Evolutionary conservation across 2,888 invertebrate species (phyloP).

Genomic region (Drosophila prolongata): DNA sequence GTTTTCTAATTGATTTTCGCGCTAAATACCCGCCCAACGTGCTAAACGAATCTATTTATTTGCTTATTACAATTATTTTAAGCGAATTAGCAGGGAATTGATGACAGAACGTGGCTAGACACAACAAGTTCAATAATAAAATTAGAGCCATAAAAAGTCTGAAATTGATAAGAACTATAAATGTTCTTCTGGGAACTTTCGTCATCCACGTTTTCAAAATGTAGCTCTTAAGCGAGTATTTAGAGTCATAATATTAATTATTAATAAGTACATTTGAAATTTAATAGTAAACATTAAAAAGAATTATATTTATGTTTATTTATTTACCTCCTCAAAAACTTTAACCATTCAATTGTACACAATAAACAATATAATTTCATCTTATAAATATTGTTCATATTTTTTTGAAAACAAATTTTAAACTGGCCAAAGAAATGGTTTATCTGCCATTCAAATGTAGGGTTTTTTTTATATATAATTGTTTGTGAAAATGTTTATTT

Average conservation of each 20-base stretch:
- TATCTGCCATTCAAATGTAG: background rate
- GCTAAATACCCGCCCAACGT: constrained; percentile 11
- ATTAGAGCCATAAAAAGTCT: background rate
- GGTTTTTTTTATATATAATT: background rate
- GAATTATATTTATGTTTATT: too few species aligned
- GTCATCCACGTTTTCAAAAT: too few species aligned
- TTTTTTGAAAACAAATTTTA: background rate
- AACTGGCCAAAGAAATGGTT: background rate
- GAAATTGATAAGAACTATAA: background rate
- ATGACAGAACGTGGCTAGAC: constrained; percentile 18
- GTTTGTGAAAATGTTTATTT: background rate
- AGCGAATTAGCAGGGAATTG: constrained; percentile 16
- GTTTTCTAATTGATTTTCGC: constrained; percentile 21
- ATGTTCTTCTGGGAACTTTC: too few species aligned
- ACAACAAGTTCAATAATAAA: constrained; percentile 11
- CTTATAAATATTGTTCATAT: background rate
- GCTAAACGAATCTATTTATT: constrained; percentile 32
- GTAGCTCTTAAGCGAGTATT: too few species aligned
- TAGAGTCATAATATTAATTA: too few species aligned
- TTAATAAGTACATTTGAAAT: too few species aligned
- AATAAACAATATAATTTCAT: background rate
- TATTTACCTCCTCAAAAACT: too few species aligned
- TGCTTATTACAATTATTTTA: constrained; percentile 26
- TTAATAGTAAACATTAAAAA: too few species aligned
- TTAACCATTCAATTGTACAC: too few species aligned